Evolutionary conservation across 2,888 invertebrate species (phyloP).

Genomic region (Phragmatobia fuliginosa): DNA sequence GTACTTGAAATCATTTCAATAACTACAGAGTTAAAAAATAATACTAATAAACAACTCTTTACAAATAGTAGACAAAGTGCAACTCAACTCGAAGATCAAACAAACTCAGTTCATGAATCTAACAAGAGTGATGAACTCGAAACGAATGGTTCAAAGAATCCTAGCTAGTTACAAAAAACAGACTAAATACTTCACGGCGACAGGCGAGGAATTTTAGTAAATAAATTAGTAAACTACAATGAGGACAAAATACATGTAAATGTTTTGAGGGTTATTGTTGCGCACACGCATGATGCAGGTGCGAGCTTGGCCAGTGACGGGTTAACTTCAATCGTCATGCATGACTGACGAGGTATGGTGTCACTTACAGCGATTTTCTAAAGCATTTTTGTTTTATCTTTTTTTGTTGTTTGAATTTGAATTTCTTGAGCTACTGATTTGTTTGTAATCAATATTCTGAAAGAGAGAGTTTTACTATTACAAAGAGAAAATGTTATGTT

Average conservation of each 20-base stretch:
- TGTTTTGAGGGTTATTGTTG: conserved; percentile 45
- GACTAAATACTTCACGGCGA: conserved; percentile 49
- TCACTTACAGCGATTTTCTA: conserved; percentile 53
- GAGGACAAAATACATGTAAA: conserved; percentile 54
- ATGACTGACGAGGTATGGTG: conserved; percentile 58
- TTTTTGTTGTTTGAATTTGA: neutral
- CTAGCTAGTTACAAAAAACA: conserved; percentile 39
- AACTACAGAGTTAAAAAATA: neutral
- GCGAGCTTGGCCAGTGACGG: conserved; percentile 62
- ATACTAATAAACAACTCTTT: neutral
- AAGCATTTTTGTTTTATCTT: neutral
- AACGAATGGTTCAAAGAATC: conserved; percentile 48
- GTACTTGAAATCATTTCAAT: neutral
- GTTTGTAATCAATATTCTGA: neutral
- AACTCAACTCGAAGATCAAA: conserved; percentile 34
- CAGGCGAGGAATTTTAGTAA: conserved; percentile 67
- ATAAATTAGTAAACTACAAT: conserved; percentile 56
- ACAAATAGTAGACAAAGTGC: neutral
- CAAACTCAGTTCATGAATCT: conserved; percentile 32
- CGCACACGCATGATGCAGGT: conserved; percentile 67
- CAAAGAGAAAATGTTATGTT: too few species aligned
- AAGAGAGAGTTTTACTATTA: neutral
- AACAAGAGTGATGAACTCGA: conserved; percentile 43
- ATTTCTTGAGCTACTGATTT: neutral
- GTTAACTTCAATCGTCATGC: conserved; percentile 47